Base-by-base conservation (phyloP, 2,888 invertebrate genomes). In the Mystacides longicornis region DNA sequence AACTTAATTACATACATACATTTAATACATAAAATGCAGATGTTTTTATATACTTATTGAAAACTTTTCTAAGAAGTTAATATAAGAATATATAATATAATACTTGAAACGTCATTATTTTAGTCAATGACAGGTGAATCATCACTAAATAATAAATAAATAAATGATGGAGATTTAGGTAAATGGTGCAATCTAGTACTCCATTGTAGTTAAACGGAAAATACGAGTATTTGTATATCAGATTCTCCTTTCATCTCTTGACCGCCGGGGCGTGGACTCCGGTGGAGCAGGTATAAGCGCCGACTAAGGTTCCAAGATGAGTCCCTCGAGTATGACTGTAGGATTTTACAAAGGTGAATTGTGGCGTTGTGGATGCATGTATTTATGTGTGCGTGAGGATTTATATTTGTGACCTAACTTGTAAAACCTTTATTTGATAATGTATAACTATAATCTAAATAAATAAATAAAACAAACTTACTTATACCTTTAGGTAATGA, bases 21-120 rank as follows among this genome's bases (percentile, higher is more conserved):
- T n/a, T n/a, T n/a, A n/a, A n/a, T n/a, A n/a, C n/a, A n/a, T n/a
- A 59, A 53, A 53, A 56, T 59, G 54, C 54, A 56, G 54, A 56
- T 59, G 56, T 59, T 59, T 59, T 56, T 56, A 59, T 59, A 59
- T 59, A 56, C 56, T 55, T 59, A 59, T 59, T 60, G 54, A 56
- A 60, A 55, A 56, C 58, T 58, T 59, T 59, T 59, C 58, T 59
- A 56, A 58, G 55, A 58, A 51, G 55, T 58, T 49, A 54, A 57
- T 58, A 58, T 55, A 55, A 58, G 54, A 52, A 55, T 53, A 46
- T 37, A 16, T n/a, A n/a, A n/a, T n/a, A n/a, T n/a, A n/a, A n/a
- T n/a, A n/a, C 51, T 52, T 48, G 45, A 52, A 49, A 48, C 43
- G 55, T 53, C 51, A 51, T 56, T 51, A 49, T 59, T 54, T 59